Percentiles rank a stretch among this genome's conserved stretches.
phyloP scores from a whole-genome alignment of 2,888 invertebrate genomes.

The Megastigmus dorsalis region DNA sequence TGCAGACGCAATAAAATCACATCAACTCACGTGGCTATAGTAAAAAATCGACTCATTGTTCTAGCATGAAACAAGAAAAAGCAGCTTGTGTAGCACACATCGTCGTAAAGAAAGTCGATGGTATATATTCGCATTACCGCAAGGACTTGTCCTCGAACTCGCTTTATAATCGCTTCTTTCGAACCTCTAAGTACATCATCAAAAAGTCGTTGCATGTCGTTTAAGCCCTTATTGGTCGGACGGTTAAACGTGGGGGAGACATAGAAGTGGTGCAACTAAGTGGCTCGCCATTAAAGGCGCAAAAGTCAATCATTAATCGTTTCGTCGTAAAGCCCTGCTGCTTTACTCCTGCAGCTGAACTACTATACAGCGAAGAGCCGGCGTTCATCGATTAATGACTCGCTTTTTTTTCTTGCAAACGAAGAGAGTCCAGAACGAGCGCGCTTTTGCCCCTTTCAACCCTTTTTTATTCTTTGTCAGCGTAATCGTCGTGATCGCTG shows the following conservation, averaged over 20 bases:
- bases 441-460: too few relatives aligned
- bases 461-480: constrained; percentile 4
- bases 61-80: too few relatives aligned
- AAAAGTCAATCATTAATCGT: constrained; percentile 48
- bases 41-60: too few relatives aligned
- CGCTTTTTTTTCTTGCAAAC: constrained; percentile 6
- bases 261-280: too few relatives aligned
- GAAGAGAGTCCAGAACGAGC: too few relatives aligned
- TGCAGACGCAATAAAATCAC: too few relatives aligned
- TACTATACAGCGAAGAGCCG: neutral
- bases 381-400: constrained; percentile 23
- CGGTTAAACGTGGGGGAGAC: too few relatives aligned
- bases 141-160: neutral
- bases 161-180: constrained; percentile 23
- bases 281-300: constrained; percentile 22
- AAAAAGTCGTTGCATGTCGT: constrained; percentile 16
- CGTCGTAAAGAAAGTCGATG: too few relatives aligned
- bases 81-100: too few relatives aligned
- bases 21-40: too few relatives aligned
- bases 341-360: neutral
- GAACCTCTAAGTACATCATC: constrained; percentile 1
- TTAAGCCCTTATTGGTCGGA: constrained; percentile 6
- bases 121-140: too few relatives aligned
- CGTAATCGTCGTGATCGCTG: neutral
- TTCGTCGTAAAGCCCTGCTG: constrained; percentile 38